Evolutionary conservation across 2,888 invertebrate species (phyloP), one percentile per base, ranked within the genome.

Genomic region (Stomorhina lunata): DNA sequence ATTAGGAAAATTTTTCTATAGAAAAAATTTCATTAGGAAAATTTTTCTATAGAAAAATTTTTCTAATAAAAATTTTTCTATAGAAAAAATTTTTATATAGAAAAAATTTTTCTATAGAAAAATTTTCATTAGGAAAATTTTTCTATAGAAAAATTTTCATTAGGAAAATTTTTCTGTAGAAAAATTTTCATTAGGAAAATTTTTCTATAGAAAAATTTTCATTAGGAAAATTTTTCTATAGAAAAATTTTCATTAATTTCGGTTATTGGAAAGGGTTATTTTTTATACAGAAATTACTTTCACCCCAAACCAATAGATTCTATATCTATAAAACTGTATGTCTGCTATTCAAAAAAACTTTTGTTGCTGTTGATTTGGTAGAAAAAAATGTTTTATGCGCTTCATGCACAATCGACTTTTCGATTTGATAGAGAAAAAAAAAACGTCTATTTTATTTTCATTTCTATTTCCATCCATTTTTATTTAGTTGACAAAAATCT

Each of bases 341-440:
- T 7, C 32, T 77, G 43, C 25, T 40, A 10, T 43, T 66, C 32
- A n/a, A 7, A n/a, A 40, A 37, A 43, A 63, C 25, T 75, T 75
- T 75, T 50, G 57, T 53, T 57, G 53, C 79, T 79, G 65, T 61
- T 79, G 75, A 66, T 76, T 79, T 79, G 77, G 55, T n/a, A 53
- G 59, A 69, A 73, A 66, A 73, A 53, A 82, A 71, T 68, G 48
- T 77, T 77, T 72, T 81, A 79, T 82, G 69, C 75, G 59, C 82
- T 88, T 87, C 87, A 88, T 88, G 87, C 88, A 87, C 89, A 88
- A 89, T 88, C 88, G 86, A 85, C 86, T 87, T 85, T 85, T 88
- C 88, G 87, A 88, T 89, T 88, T 88, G 86, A 88, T 88, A 87
- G 87, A 87, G 86, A 87, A 88, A 88, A 88, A 88, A 86, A 85